phyloP scores from a whole-genome alignment of 1,140 invertebrate genomes.

The Physella acuta region DNA sequence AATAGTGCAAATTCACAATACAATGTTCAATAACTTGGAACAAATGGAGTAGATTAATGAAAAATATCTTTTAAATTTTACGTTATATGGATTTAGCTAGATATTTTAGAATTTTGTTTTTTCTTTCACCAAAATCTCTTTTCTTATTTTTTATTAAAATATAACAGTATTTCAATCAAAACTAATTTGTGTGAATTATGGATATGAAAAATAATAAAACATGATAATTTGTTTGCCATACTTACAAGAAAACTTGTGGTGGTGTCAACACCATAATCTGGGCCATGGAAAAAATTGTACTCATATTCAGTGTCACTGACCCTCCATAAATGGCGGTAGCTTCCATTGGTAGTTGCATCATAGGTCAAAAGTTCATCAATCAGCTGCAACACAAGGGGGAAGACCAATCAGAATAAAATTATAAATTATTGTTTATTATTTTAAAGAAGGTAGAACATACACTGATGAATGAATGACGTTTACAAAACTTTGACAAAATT shows the following conservation, averaged over 20 bases:
- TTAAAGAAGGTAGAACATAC: no score
- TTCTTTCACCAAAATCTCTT: not conserved
- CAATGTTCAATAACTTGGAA: no score
- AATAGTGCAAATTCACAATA: no score
- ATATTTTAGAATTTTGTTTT: not conserved
- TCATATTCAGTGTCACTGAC: constrained; percentile 84
- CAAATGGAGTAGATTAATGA: no score
- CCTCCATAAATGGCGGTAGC: constrained; percentile 78
- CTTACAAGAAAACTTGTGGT: constrained; percentile 82
- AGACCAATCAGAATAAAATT: no score
- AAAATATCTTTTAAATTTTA: no score
- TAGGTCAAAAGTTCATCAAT: constrained; percentile 85
- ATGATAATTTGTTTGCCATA: not conserved
- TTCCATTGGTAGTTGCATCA: constrained; percentile 82
- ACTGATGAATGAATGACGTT: no score
- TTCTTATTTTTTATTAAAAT: not conserved
- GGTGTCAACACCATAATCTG: constrained; percentile 87
- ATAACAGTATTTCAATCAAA: not conserved
- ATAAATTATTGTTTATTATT: no score
- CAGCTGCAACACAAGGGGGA: constrained; percentile 66
- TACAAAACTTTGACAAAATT: no score
- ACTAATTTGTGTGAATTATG: not conserved
- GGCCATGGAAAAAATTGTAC: constrained; percentile 80
- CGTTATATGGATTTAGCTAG: not conserved
- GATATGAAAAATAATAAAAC: not conserved